A percentile compares a stretch with the other conserved stretches of the same genome.
phyloP scores from a whole-genome alignment of 1,140 invertebrate species.

The Bombus difficillimus region DNA sequence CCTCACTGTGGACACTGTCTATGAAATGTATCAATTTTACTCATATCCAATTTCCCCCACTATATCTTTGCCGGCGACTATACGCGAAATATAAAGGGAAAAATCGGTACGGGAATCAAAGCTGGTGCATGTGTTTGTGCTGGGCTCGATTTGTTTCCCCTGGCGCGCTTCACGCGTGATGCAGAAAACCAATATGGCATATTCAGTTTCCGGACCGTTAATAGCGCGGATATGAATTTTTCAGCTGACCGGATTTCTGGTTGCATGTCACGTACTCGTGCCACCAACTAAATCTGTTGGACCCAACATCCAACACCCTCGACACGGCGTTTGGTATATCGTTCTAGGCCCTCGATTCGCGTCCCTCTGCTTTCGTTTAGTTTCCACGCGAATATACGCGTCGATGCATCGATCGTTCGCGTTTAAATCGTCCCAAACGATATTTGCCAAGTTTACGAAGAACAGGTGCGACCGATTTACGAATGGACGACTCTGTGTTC shows the following conservation, averaged over 20 bases:
- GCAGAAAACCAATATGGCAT: conserved; percentile 35
- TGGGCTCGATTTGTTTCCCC: conserved; percentile 8
- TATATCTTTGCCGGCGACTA: background rate
- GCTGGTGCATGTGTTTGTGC: background rate
- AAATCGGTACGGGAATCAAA: background rate
- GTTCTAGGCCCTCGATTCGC: background rate
- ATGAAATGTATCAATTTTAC: background rate
- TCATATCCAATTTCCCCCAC: background rate
- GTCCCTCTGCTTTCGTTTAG: background rate
- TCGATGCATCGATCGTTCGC: conserved; percentile 1
- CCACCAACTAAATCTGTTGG: background rate
- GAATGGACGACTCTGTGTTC: background rate
- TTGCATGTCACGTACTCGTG: background rate
- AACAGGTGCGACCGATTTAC: background rate
- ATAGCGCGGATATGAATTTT: conserved; percentile 51
- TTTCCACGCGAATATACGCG: background rate
- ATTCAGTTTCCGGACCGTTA: conserved; percentile 45
- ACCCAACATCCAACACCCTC: background rate
- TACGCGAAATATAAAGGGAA: background rate
- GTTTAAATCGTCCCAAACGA: conserved; percentile 10
- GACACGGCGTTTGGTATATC: background rate
- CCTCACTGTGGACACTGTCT: no score
- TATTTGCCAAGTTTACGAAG: conserved; percentile 4
- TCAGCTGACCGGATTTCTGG: conserved; percentile 35
- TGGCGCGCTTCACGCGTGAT: conserved; percentile 13